Conservation (phyloP, 2,113 vertebrate species). For the Ariopsis seemanni region DNA sequence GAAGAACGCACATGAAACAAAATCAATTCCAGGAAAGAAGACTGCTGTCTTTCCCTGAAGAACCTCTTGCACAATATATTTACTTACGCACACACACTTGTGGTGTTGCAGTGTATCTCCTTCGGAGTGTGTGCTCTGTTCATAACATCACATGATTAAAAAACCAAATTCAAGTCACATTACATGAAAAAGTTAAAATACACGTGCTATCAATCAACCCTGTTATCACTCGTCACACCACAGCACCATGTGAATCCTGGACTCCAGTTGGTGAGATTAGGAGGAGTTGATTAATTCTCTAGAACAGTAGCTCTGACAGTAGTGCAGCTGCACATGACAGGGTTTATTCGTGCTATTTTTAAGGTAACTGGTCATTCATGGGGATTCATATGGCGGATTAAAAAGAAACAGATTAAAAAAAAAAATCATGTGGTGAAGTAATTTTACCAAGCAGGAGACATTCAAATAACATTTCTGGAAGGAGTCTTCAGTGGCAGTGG, state of each 20-base stretch:
- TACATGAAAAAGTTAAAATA: not conserved
- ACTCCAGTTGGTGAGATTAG: not conserved
- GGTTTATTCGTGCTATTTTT: not conserved
- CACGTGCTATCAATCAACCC: not conserved
- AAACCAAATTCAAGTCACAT: not conserved
- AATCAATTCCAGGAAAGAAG: constrained; percentile 82
- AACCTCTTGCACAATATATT: constrained; percentile 31
- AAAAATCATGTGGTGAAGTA: not conserved
- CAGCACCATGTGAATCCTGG: not conserved
- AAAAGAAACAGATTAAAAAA: not conserved
- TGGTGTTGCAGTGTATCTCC: not conserved
- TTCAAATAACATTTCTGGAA: not conserved
- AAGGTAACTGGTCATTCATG: not conserved
- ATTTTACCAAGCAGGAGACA: not conserved
- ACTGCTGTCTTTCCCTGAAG: constrained; percentile 77
- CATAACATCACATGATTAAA: not conserved
- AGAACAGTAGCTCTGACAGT: not conserved
- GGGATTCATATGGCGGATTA: not conserved
- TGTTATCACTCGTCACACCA: not conserved
- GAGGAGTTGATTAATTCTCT: not conserved
- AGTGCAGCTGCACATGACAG: not conserved
- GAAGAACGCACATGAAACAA: constrained; percentile 79
- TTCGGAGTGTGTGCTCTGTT: not conserved
- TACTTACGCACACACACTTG: not conserved
- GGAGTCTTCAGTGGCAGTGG: not conserved